These are phyloP conservation scores for Gadus chalcogrammus DNA, from an alignment of 2,113 vertebrate species.

Conservation along the genomic window DNA sequence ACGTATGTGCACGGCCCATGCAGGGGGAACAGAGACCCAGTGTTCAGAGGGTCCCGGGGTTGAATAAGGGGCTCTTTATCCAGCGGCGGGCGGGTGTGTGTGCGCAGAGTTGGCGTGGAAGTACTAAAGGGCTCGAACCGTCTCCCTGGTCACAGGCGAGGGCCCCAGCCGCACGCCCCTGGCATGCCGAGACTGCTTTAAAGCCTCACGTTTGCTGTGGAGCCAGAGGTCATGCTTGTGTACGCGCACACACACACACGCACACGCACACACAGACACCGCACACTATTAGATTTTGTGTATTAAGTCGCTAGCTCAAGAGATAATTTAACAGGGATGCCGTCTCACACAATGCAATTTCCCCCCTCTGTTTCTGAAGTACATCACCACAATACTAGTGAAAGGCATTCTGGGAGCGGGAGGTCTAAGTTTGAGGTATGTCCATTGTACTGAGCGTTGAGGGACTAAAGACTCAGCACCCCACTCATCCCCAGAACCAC, in stretches of 20 bases:
- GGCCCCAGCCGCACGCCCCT: constrained; percentile 45
- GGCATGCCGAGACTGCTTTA: constrained; percentile 60
- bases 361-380: constrained; percentile 30
- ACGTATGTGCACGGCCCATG: neutral
- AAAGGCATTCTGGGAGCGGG: constrained; percentile 52
- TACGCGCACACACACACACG: constrained; percentile 2
- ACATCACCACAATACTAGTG: constrained; percentile 9
- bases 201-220: constrained; percentile 53
- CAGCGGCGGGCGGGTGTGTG: constrained; percentile 15
- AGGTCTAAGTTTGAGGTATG: constrained; percentile 27
- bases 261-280: neutral
- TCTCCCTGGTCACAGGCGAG: constrained; percentile 46
- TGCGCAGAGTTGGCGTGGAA: constrained; percentile 46
- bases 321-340: constrained; percentile 24
- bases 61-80: constrained; percentile 65
- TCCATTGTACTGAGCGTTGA: constrained; percentile 9
- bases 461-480: constrained; percentile 15
- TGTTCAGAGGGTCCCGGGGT: constrained; percentile 52
- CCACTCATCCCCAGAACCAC: neutral
- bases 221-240: constrained; percentile 42
- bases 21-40: constrained; percentile 62
- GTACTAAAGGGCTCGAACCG: constrained; percentile 45
- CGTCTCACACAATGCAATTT: constrained; percentile 15
- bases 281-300: neutral
- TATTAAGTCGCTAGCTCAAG: neutral